Base-by-base conservation (phyloP, 2,888 invertebrate genomes). In the Pherbina coryleti region DNA sequence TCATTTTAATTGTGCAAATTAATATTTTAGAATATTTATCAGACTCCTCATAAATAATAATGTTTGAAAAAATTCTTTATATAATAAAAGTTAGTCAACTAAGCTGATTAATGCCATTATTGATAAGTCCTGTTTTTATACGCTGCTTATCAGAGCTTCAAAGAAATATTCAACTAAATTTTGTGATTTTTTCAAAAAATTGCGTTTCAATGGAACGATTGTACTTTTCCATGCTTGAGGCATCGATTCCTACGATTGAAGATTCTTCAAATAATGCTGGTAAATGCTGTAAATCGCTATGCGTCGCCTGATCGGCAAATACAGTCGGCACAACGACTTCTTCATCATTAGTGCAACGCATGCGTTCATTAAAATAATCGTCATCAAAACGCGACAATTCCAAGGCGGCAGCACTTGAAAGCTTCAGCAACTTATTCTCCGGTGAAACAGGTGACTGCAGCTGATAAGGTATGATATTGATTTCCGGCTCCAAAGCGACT, bases 181-280 rank as follows among this genome's bases (percentile, higher is more conserved):
- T 76, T 5, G 62, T 2, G 31, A 76, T 71, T 76, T 76, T 71
- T n/a, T 76, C 71, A 62, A 76, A 76, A 53, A 76, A 76, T 31
- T 76, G 76, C 14, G 70, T 34, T 37, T 76, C 71, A 17, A 76
- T 71, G 51, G 64, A 60, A n/a, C 71, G 71, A 76, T 64, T 76
- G 53, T 76, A 76, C n/a, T 71, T 70, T 5, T 76, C 76, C 53
- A 76, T 70, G 44, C 34, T 76, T 1, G 53, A n/a, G 22, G 49
- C 22, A 37, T 71, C 76, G 14, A 75, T 51, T 2, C 60, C 75
- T 3, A 69, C 25, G 2, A 71, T 37, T 1, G 76, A n/a, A 17
- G 82, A 81, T 66, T 82, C 85, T 44, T 85, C 85, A 79, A 85
- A 85, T 19, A 85, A 53, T 60, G 82, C 81, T 14, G 85, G 83